phyloP scores from a whole-genome alignment of 2,888 invertebrate species.

The Epirrita christyi region DNA sequence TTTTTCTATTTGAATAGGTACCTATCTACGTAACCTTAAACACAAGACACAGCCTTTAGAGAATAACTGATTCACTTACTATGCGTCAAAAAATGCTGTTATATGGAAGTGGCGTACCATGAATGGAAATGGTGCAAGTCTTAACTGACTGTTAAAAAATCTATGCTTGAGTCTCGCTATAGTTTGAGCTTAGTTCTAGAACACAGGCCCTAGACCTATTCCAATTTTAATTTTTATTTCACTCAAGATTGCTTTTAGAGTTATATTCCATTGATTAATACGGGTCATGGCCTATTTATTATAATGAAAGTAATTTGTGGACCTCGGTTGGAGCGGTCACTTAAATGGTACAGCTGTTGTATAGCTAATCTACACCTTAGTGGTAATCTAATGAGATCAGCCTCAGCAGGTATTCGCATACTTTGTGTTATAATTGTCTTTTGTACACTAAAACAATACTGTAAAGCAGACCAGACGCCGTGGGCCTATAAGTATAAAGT shows the following conservation, averaged over 20 bases:
- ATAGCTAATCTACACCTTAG: constrained; percentile 4
- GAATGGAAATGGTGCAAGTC: neutral
- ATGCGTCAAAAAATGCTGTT: neutral
- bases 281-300: too few species aligned
- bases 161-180: too few species aligned
- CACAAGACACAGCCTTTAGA: neutral
- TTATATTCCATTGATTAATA: too few species aligned
- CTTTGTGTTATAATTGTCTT: constrained; percentile 70
- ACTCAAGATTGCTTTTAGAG: too few species aligned
- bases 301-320: too few species aligned
- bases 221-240: too few species aligned
- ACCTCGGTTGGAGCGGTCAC: neutral
- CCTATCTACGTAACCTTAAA: constrained; percentile 24
- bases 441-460: constrained; percentile 77
- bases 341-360: neutral
- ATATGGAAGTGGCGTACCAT: neutral
- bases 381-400: constrained; percentile 61
- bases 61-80: constrained; percentile 10
- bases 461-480: constrained; percentile 43
- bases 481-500: too few species aligned
- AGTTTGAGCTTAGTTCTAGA: too few species aligned
- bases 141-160: too few species aligned
- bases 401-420: constrained; percentile 63
- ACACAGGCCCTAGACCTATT: too few species aligned
- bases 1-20: constrained; percentile 29